These are phyloP conservation scores for Glaucomys volans DNA, from an alignment of 2,113 vertebrate genomes.

Conservation along the genomic window DNA sequence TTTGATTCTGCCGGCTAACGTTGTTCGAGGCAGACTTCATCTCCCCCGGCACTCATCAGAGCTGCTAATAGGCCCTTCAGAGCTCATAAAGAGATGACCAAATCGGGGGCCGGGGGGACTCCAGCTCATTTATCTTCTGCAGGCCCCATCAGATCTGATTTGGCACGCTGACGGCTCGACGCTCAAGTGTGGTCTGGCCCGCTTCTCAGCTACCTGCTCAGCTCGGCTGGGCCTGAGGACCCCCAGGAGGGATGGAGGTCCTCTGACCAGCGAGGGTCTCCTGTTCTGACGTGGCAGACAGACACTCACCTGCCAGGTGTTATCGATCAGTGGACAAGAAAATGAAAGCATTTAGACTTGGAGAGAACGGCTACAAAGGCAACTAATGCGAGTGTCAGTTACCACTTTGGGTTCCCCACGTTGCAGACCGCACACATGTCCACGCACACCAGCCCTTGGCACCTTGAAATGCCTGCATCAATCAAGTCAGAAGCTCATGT, in stretches of 20 bases:
- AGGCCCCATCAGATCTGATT: conserved; percentile 90
- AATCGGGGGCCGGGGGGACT: conserved; percentile 87
- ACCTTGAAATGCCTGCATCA: not conserved
- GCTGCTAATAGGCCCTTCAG: conserved; percentile 92
- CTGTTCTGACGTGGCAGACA: not conserved
- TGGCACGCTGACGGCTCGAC: conserved; percentile 85
- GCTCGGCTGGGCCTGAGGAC: not conserved
- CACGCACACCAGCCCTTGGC: accelerated
- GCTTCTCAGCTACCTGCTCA: conserved; percentile 76
- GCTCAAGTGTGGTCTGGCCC: conserved; percentile 78
- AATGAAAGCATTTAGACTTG: conserved; percentile 73
- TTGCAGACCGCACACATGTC: accelerated
- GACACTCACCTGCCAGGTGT: conserved; percentile 58
- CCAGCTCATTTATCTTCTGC: conserved; percentile 90
- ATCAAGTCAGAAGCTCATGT: not conserved
- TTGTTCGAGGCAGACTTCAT: conserved; percentile 91
- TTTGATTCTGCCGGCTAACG: conserved; percentile 90
- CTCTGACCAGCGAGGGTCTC: not conserved
- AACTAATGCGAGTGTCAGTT: conserved; percentile 64
- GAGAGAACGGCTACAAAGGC: not conserved
- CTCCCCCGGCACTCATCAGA: conserved; percentile 91
- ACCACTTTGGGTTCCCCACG: not conserved
- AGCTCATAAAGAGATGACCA: conserved; percentile 92
- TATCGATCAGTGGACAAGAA: conserved; percentile 57
- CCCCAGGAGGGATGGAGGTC: not conserved